Base-by-base conservation (phyloP, 2,113 vertebrate species). In the Melozone crissalis region DNA sequence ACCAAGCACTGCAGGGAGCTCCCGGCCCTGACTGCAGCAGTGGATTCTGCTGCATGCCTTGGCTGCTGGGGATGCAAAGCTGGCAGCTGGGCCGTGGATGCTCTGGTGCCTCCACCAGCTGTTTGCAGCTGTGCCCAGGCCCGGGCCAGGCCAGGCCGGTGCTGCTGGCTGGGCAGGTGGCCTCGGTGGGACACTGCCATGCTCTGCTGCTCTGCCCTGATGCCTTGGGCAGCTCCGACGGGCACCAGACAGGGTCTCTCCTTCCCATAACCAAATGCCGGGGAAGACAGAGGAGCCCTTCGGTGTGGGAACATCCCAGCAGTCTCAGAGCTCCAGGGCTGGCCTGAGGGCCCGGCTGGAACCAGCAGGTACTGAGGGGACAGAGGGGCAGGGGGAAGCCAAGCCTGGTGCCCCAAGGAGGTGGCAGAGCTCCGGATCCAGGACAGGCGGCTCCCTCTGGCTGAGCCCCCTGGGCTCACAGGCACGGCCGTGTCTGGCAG, bases 401-500 rank as follows among this genome's bases (percentile, higher is more conserved):
- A 57, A 63, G 51, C 26, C 11, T 7, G 13, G 33, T 11, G 61
- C 10, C 55, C 9, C 0, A 17, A 13, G 28, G 33, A 46, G 19
- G 8, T 14, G 15, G 19, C 41, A 2, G 68, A 63, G 44, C 41
- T 88, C 4, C 15, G 8, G 5, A 5, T 1, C 16, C 44, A 27
- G 51, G 15, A 30, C 2, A 2, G 31, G 85, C 4, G 14, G 49
- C 12, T 72, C 15, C 30, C 28, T 43, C 4, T 10, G 44, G 8
- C 47, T 1, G 13, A 90, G 24, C 23, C 27, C 46, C 37, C 44
- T 1, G 14, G 0, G 12, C 59, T 31, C 24, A 5, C 3, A 5
- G 5, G 26, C 28, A 4, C 1, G 1, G 28, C 44, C 13, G 1
- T 16, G 58, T 14, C 57, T 15, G 49, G 18, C 10, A 1, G 33